Percentiles rank a stretch among this genome's conserved stretches.
Evolutionary conservation across 1,140 invertebrate species (phyloP).

Genomic region (Hycleus cichorii): DNA sequence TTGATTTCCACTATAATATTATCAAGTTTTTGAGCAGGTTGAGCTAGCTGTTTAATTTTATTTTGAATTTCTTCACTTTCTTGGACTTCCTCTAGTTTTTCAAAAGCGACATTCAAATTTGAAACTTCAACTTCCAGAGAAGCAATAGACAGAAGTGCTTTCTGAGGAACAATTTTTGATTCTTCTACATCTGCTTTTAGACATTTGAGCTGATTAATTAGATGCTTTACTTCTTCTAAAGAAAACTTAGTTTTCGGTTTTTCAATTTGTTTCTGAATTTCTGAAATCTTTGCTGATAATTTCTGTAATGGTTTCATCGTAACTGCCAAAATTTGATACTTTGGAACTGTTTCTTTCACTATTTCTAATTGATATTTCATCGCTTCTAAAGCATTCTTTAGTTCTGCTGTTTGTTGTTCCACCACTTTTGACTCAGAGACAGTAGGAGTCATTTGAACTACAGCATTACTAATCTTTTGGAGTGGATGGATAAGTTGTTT

Average conservation of each 20-base stretch:
- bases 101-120: not conserved
- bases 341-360: not conserved
- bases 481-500: not conserved
- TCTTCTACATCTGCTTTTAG: slow-evolving; percentile 1
- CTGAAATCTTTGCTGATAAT: not conserved
- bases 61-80: too few species aligned
- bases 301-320: not conserved
- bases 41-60: not conserved
- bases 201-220: slow-evolving; percentile 1
- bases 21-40: slow-evolving; percentile 9
- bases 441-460: slow-evolving; percentile 1
- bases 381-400: not conserved
- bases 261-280: not conserved
- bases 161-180: not conserved
- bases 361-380: not conserved
- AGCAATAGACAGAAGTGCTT: not conserved
- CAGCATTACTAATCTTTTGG: not conserved
- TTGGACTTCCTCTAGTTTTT: not conserved
- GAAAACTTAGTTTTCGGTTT: too few species aligned
- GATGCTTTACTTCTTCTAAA: too few species aligned
- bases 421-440: not conserved
- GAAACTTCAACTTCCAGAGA: not conserved
- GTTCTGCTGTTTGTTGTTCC: slow-evolving; percentile 1
- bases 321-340: not conserved
- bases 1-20: slow-evolving; percentile 5